Percentiles rank a stretch among this genome's conserved stretches.
phyloP scores from a whole-genome alignment of 2,797 vertebrate species.

The Tokudaia muenninki region DNA sequence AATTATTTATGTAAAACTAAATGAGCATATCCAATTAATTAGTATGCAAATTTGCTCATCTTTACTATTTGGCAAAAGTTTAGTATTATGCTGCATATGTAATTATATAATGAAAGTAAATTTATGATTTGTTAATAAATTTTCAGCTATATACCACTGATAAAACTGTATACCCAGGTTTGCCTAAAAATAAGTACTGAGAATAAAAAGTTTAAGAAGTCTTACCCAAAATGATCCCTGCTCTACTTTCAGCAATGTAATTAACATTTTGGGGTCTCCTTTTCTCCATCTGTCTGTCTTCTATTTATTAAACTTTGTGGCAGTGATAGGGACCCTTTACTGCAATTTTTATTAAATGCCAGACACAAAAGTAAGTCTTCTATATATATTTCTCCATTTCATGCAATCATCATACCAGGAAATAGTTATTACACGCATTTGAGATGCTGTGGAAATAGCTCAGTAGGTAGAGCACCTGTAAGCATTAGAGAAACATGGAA shows the following conservation, averaged over 20 bases:
- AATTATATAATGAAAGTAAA: neutral
- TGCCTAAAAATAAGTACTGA: neutral
- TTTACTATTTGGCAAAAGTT: neutral
- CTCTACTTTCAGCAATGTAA: neutral
- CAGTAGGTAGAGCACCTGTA: neutral
- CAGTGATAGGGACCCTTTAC: neutral
- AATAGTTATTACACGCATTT: neutral
- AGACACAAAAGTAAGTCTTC: neutral
- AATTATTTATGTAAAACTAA: neutral
- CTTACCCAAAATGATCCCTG: neutral
- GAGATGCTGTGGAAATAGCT: neutral
- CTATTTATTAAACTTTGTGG: neutral
- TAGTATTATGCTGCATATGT: neutral
- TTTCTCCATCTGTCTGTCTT: neutral
- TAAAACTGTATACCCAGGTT: neutral
- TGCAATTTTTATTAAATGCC: neutral
- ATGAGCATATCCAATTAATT: neutral
- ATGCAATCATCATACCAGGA: neutral
- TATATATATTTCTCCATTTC: neutral
- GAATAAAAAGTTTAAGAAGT: neutral
- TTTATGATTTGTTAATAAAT: neutral
- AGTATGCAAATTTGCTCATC: neutral
- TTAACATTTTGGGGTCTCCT: neutral
- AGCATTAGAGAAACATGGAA: neutral
- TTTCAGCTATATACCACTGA: neutral